A percentile compares a stretch with the other conserved stretches of the same genome.
Conservation (phyloP, 2,888 invertebrate species). For the Polylopha cassiicola region DNA sequence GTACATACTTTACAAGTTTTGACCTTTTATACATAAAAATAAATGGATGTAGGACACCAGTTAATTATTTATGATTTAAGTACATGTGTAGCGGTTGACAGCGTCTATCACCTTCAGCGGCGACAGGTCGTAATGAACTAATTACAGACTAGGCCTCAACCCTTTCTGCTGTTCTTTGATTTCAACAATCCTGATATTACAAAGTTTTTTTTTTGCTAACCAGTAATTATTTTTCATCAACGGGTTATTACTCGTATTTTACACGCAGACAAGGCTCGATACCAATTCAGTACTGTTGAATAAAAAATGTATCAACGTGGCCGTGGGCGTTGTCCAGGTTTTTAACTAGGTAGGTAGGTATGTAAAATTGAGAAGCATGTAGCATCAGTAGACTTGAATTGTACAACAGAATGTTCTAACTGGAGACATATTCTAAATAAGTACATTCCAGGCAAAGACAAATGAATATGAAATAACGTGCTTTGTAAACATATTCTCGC, state of each 20-base stretch:
- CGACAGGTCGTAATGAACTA: slow-evolving; percentile 62
- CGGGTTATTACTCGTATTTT: slow-evolving; percentile 38
- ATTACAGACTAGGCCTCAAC: slow-evolving; percentile 57
- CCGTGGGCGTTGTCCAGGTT: neutral
- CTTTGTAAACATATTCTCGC: slow-evolving; percentile 32
- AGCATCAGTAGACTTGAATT: too few species aligned
- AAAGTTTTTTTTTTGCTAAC: slow-evolving; percentile 44
- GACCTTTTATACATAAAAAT: too few species aligned
- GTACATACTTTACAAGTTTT: too few species aligned
- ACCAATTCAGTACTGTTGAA: slow-evolving; percentile 3
- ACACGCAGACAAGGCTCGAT: slow-evolving; percentile 9
- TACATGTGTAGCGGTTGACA: slow-evolving; percentile 38
- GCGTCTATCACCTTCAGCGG: slow-evolving; percentile 48
- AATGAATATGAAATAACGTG: slow-evolving; percentile 26
- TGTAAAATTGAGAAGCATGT: too few species aligned
- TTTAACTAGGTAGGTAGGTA: too few species aligned
- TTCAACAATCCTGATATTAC: slow-evolving; percentile 41
- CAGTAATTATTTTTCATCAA: slow-evolving; percentile 51
- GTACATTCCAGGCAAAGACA: too few species aligned
- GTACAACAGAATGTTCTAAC: too few species aligned
- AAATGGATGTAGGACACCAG: too few species aligned
- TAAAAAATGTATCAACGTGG: slow-evolving; percentile 21
- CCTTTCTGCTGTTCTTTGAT: slow-evolving; percentile 71
- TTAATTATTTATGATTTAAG: slow-evolving; percentile 15
- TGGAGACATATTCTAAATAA: too few species aligned